A percentile compares a stretch with the other conserved stretches of the same genome.
Evolutionary conservation across 1,140 invertebrate genomes (phyloP).

Genomic region (Drosophila baimaii): DNA sequence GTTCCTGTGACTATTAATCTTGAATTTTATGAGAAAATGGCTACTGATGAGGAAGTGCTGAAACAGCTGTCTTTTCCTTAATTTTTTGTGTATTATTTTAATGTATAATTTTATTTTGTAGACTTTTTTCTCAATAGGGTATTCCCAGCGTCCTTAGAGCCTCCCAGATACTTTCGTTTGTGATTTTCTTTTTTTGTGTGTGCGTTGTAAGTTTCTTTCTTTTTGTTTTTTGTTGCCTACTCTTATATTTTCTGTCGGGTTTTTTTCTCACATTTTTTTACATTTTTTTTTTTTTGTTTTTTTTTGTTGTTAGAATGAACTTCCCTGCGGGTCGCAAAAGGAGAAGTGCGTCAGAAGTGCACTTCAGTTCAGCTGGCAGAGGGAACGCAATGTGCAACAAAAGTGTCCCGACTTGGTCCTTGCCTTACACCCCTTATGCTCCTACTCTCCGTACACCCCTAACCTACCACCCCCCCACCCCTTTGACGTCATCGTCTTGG

Average conservation of each 20-base stretch:
- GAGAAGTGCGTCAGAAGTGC: constrained; percentile 75
- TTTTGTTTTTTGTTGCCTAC: constrained; percentile 37
- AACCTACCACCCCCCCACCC: too few species aligned
- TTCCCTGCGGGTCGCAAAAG: constrained; percentile 44
- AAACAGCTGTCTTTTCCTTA: too few species aligned
- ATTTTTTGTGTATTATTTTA: too few species aligned
- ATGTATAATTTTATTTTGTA: background rate
- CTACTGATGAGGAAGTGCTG: too few species aligned
- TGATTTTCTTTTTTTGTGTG: constrained; percentile 17
- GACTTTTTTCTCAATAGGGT: background rate
- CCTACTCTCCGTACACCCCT: background rate
- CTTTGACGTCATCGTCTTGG: constrained; percentile 26
- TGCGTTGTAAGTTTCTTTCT: constrained; percentile 52
- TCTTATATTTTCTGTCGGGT: constrained; percentile 46
- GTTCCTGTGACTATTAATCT: too few species aligned
- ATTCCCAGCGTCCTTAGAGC: background rate
- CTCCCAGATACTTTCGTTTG: background rate
- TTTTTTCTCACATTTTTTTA: constrained; percentile 24
- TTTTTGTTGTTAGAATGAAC: constrained; percentile 33
- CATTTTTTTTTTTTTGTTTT: constrained; percentile 36
- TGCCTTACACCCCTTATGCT: background rate
- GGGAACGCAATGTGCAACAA: constrained; percentile 70
- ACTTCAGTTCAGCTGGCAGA: constrained; percentile 73
- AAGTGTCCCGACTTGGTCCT: constrained; percentile 22
- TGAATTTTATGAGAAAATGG: too few species aligned